Conservation (phyloP, 2,797 vertebrate species). For the Typhlichthys eigenmanni region DNA sequence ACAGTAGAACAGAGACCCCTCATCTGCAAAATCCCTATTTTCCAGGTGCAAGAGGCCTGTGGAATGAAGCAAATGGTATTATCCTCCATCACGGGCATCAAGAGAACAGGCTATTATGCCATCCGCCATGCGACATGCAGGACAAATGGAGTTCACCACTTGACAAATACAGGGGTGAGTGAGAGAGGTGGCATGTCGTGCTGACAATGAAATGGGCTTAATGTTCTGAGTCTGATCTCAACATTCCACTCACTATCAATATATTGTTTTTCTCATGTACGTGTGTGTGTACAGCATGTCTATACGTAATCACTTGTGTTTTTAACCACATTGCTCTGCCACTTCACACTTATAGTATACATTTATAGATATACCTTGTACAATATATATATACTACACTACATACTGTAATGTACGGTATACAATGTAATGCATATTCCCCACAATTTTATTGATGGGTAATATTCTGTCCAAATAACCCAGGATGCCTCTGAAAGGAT, state of each 20-base stretch:
- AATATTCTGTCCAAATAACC: too few relatives aligned
- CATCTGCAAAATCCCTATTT: slow-evolving; percentile 58
- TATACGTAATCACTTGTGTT: too few relatives aligned
- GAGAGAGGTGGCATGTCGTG: slow-evolving; percentile 46
- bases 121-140: slow-evolving; percentile 41
- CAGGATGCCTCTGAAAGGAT: not conserved
- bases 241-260: slow-evolving; percentile 29
- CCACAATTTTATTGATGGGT: too few relatives aligned
- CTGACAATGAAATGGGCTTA: slow-evolving; percentile 37
- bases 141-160: slow-evolving; percentile 65
- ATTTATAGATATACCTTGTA: too few relatives aligned
- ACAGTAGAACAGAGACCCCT: not conserved
- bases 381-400: too few relatives aligned
- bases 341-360: too few relatives aligned
- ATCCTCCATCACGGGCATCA: slow-evolving; percentile 52
- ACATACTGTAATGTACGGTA: too few relatives aligned
- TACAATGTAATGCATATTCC: too few relatives aligned
- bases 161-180: slow-evolving; percentile 41
- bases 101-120: slow-evolving; percentile 50
- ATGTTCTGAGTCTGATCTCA: slow-evolving; percentile 34
- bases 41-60: slow-evolving; percentile 64
- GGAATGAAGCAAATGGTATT: slow-evolving; percentile 60
- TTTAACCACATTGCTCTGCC: too few relatives aligned
- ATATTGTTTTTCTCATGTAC: not conserved
- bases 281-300: too few relatives aligned